A percentile compares a stretch with the other conserved stretches of the same genome.
phyloP scores from a whole-genome alignment of 2,888 invertebrate species.

The Digitonthophagus gazella region DNA sequence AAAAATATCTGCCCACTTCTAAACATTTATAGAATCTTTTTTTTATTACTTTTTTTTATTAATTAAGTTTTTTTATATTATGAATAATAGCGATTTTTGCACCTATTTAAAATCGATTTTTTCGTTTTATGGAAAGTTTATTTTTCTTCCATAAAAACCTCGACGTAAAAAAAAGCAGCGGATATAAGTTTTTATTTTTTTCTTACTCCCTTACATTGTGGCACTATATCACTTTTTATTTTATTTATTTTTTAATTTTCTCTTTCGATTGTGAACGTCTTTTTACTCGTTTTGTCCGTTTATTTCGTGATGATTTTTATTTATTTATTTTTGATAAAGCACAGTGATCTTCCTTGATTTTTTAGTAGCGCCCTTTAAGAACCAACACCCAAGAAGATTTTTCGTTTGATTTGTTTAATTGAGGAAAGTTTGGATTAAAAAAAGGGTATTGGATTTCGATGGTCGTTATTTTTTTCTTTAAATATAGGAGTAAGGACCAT shows the following conservation, averaged over 20 bases:
- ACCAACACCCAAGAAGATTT: constrained; percentile 21
- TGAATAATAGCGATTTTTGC: constrained; percentile 4
- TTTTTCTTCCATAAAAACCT: background rate
- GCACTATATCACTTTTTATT: background rate
- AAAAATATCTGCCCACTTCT: constrained; percentile 37
- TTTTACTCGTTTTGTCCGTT: background rate
- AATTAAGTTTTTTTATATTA: constrained; percentile 2
- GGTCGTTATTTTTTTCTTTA: constrained; percentile 50
- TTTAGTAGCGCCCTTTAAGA: constrained; percentile 23
- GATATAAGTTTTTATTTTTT: background rate
- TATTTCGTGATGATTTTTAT: background rate
- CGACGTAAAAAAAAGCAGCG: background rate
- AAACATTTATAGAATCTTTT: constrained; percentile 36
- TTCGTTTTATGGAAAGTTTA: background rate
- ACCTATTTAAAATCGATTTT: too few species aligned
- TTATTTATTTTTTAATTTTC: background rate
- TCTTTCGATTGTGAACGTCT: background rate
- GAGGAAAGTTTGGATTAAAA: constrained; percentile 2
- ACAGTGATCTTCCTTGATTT: background rate
- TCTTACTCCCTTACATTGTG: background rate
- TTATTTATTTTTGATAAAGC: constrained; percentile 6
- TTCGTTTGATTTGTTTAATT: background rate
- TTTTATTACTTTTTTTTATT: background rate
- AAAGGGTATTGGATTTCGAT: constrained; percentile 35
- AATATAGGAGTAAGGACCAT: constrained; percentile 94